Base-by-base conservation (phyloP, 2,797 vertebrate species). In the Acanthurus tractus region DNA sequence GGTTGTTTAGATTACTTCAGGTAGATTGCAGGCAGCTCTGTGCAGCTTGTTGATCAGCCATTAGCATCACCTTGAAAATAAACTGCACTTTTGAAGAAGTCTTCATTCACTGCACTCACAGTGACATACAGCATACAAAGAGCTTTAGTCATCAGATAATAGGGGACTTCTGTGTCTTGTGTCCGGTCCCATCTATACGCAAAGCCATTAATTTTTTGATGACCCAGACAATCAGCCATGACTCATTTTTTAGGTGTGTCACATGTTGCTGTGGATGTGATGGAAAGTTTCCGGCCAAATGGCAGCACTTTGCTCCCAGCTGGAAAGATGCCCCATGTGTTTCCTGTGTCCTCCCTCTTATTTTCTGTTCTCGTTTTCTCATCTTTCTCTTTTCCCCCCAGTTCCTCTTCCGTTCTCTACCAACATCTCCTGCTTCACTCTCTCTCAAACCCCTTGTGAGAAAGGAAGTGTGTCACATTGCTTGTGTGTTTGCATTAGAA, bases 391-490 rank as follows among this genome's bases (percentile, higher is more conserved):
- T 74, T 74, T 69, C 57, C 76, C 57, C 79, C 48, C 6, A 15
- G 8, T 53, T 68, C 81, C 18, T 74, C 55, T 78, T 76, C 55
- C 38, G 4, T 46, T 50, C 56, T 55, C 61, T 18, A 11, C 65
- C 4, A 7, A 15, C 50, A 23, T 12, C 6, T 55, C 71, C 79
- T 61, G 66, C 67, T 74, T 70, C 66, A 17, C 77, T 82, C 78
- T 73, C 79, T 77, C 59, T 34, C 6, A 34, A 34, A 10, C 15
- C 50, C 70, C n/a, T 17, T 76, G 81, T 81, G 82, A 85, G 86
- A 77, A 83, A 92, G 89, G 91, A 92, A 91, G 81, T 73, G 76
- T 81, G 80, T 86, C 75, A 74, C 65, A 44, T 80, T 73, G 64
- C 79, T 79, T 66, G 78, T 81, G 81, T 81, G 78, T 86, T 88